A percentile compares a stretch with the other conserved stretches of the same genome.
Evolutionary conservation across 2,888 invertebrate species (phyloP).

Genomic region (Tiliacea aurago): DNA sequence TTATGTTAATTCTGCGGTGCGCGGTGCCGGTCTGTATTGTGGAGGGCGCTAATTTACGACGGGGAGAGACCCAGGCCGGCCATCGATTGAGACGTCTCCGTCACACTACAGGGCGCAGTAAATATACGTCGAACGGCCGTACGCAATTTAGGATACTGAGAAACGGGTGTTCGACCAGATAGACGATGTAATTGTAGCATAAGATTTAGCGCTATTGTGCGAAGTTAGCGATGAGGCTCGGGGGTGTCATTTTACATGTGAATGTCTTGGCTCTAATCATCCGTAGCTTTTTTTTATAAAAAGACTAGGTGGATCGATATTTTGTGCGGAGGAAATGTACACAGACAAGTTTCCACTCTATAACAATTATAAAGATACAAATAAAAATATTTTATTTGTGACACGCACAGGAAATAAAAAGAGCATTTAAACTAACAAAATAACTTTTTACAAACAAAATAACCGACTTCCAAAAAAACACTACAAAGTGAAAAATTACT

Average conservation of each 20-base stretch:
- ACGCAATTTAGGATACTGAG: constrained; percentile 65
- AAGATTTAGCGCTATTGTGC: constrained; percentile 58
- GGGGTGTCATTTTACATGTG: constrained; percentile 50
- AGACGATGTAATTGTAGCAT: constrained; percentile 62
- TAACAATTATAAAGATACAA: too few relatives aligned
- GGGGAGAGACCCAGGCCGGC: constrained; percentile 54
- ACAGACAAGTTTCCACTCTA: too few relatives aligned
- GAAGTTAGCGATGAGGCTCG: too few relatives aligned
- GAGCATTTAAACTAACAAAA: too few relatives aligned
- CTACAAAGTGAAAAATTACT: too few relatives aligned
- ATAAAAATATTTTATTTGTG: too few relatives aligned
- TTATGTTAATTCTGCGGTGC: constrained; percentile 86
- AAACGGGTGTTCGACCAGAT: constrained; percentile 58
- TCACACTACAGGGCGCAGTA: constrained; percentile 53
- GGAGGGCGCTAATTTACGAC: constrained; percentile 82
- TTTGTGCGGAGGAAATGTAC: too few relatives aligned
- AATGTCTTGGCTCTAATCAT: constrained; percentile 28
- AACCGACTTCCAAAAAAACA: too few relatives aligned
- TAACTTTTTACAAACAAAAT: too few relatives aligned
- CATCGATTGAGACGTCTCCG: constrained; percentile 65
- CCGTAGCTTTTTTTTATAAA: constrained; percentile 11
- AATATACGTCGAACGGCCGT: constrained; percentile 61
- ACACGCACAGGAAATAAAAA: too few relatives aligned
- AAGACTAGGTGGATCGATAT: background rate
- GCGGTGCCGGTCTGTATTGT: constrained; percentile 71